Base-by-base conservation (phyloP, 1,140 invertebrate species). In the Drosophila repletoides region DNA sequence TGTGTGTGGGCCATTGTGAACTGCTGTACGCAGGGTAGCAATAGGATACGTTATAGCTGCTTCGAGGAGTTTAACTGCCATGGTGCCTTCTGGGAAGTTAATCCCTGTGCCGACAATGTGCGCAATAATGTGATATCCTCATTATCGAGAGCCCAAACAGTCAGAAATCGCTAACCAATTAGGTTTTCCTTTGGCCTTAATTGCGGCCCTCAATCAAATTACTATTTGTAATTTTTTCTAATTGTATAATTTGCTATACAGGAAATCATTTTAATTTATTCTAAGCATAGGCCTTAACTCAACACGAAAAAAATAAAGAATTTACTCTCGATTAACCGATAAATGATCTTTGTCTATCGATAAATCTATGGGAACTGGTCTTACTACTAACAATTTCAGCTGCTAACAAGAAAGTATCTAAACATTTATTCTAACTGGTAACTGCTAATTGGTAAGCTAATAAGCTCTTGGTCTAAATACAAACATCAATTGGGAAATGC, bases 1-100 rank as follows among this genome's bases (percentile, higher is more conserved):
- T 95, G 94, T 76, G 92, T 94, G 17, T 93, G 92, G 92, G 94
- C 94, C 0, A 92, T 95, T 3, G 89, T 94, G 6, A 92, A 93
- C 15, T 95, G 94, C 75, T 95, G 94, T 66, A 91, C 92, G 17
- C 76, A 81, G 5, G 89, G 66, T 2, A 90, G 74, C 36, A 64
- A 36, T 51, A 66, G 67, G 58, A 90, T 91, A 33, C 91, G 88
- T 56, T 92, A 92, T 58, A 90, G 89, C 3, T 95, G 94, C 77
- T 95, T 95, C 81, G 93, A 94, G 72, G 83, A 91, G 1, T 90
- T 93, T 55, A 93, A 93, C 2, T 95, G 94, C 83, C 91, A 92
- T 0, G 93, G 92, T 2, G 90, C 93, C 9, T 93, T 93, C 70
- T 93, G 93, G 92, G 93, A 92, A 63, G 76, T 90, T 0, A 93